Evolutionary conservation across 2,797 vertebrate genomes (phyloP), one percentile per base, ranked within the genome.

Genomic region (Chaunax sp.): DNA sequence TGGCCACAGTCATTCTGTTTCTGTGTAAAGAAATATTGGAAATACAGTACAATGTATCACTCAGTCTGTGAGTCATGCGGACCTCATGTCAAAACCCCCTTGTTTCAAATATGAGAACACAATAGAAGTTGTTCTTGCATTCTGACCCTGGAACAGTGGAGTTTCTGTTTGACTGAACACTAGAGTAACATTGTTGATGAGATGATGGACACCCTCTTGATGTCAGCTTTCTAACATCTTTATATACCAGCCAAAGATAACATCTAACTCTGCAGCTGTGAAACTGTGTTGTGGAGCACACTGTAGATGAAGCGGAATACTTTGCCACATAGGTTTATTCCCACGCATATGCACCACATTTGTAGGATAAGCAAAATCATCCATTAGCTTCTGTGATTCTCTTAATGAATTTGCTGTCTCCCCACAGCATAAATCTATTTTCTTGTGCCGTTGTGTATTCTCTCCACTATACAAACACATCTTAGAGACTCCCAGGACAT

Each of bases 21-120:
- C 65, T 76, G 70, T 57, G 63, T 59, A 63, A 64, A 75, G 54
- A 65, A 64, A 75, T 72, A 51, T 83, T 75, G 83, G 78, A 57
- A 86, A 81, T 83, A 82, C 65, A 88, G 80, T 76, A 86, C 89
- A 89, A 89, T 84, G 77, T 80, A 81, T 81, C 72, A 22, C 60
- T 89, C 74, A 85, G 81, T 78, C 51, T 59, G 38, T 93, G 91
- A 93, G 85, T 93, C 91, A 90, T 83, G 85, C 85, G 64, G 23
- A 78, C 69, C 68, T 76, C 18, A 43, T 67, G 78, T 90, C 82
- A 88, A 73, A 84, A 78, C 82, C 78, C 65, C 75, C 75, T 93
- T 93, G 92, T 93, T 92, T 89, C 69, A 71, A 82, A 19, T 65
- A 57, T 66, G 83, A 82, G 69, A 73, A 77, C 75, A 94, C 90